These are phyloP conservation scores for Trissolcus brochymenae DNA, from an alignment of 2,888 invertebrate species.

Conservation along the genomic window DNA sequence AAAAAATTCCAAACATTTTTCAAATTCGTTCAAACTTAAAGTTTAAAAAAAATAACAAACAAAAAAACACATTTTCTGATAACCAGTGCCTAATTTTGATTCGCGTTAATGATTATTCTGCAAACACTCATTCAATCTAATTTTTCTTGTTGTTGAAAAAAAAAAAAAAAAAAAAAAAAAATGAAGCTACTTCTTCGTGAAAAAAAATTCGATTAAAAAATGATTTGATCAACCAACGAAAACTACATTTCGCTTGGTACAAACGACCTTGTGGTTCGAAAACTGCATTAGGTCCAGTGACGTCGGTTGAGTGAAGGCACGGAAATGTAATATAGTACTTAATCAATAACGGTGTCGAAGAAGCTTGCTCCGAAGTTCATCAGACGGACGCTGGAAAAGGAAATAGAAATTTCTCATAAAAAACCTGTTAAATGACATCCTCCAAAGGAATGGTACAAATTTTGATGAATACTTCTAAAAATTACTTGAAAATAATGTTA, in stretches of 20 bases:
- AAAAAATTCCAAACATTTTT: too few species aligned
- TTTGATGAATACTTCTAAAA: constrained; percentile 44
- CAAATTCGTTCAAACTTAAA: too few species aligned
- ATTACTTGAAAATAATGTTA: too few species aligned
- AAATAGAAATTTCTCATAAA: constrained; percentile 53
- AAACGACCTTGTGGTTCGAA: constrained; percentile 21
- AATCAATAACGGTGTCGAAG: constrained; percentile 68
- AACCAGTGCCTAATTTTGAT: not conserved
- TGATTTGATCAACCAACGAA: constrained; percentile 13
- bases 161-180: not conserved
- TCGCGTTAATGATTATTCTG: not conserved
- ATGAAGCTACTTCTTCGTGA: not conserved
- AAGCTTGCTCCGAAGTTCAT: constrained; percentile 55
- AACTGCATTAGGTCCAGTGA: constrained; percentile 26
- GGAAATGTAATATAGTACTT: constrained; percentile 63
- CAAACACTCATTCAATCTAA: not conserved
- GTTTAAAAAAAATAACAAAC: too few species aligned
- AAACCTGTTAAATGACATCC: constrained; percentile 53
- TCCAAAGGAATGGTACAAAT: constrained; percentile 52
- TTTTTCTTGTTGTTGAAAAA: not conserved
- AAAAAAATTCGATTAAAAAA: constrained; percentile 20
- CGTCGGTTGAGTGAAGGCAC: constrained; percentile 43
- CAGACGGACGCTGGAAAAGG: constrained; percentile 51
- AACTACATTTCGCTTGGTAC: constrained; percentile 16
- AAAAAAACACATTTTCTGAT: too few species aligned